Evolutionary conservation across 2,888 invertebrate species (phyloP).

Genomic region (Synanthedon tipuliformis): DNA sequence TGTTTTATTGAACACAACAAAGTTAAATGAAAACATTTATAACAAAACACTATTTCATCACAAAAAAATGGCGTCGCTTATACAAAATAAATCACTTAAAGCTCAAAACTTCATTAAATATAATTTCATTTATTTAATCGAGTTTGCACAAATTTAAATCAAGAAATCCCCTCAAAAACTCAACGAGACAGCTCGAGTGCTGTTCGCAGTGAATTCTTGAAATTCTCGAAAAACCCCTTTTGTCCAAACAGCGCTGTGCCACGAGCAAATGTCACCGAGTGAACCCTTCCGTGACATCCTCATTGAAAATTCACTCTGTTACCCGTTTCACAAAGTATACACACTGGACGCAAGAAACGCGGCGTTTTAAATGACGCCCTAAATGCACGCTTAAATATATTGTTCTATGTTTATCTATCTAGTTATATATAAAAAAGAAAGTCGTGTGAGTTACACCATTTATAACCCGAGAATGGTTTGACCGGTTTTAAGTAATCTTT

Average conservation of each 20-base stretch:
- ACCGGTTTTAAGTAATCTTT: too few species aligned
- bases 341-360: constrained; percentile 21
- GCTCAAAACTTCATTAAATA: constrained; percentile 3
- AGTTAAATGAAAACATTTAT: too few species aligned
- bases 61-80: too few species aligned
- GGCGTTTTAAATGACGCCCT: constrained; percentile 4
- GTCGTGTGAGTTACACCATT: too few species aligned
- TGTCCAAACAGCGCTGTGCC: constrained; percentile 54
- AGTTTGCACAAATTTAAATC: constrained; percentile 34
- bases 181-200: constrained; percentile 21
- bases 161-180: constrained; percentile 46
- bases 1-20: too few species aligned
- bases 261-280: constrained; percentile 51
- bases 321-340: constrained; percentile 8
- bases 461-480: too few species aligned
- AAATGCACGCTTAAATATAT: neutral
- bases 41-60: too few species aligned
- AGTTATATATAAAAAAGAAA: too few species aligned
- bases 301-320: constrained; percentile 51
- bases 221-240: constrained; percentile 48
- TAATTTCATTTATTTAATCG: constrained; percentile 1
- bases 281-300: constrained; percentile 53
- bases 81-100: constrained; percentile 3
- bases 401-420: too few species aligned
- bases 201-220: constrained; percentile 16